Evolutionary conservation across 2,113 vertebrate genomes (phyloP), one percentile per base, ranked within the genome.

Genomic region (Cyprinus carpio): DNA sequence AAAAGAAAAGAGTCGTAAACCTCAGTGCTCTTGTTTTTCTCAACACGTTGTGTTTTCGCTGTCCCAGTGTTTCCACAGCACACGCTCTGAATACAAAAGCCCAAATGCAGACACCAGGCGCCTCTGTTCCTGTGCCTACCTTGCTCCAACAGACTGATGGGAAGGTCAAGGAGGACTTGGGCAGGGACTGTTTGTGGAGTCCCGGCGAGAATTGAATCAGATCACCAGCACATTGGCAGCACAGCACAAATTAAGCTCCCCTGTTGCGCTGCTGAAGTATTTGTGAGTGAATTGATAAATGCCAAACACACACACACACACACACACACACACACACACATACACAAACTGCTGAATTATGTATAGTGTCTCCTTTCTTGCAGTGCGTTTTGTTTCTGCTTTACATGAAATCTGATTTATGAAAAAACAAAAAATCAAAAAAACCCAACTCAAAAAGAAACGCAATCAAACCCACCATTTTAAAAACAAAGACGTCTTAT

Each of bases 361-460:
- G 78, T 71, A 88, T 84, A 77, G 67, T 20, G 75, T 71, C 31
- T 75, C 51, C 20, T 40, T 13, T 81, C 27, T 62, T 74, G 81
- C 60, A 15, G 15, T 72, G 25, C 2, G 25, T 67, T 90, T 91
- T 85, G 87, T 43, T 91, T 91, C 89, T 82, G 83, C 89, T 90
- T 90, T 90, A 91, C 90, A 88, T 85, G 56, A 88, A 92, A 89
- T 92, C 83, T 81, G 88, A 90, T 90, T 90, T 87, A 88, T 86
- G 75, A 67, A 23, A 81, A 84, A 83, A 91, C n/a, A n/a, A n/a
- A n/a, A n/a, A n/a, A n/a, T n/a, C n/a, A n/a, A n/a, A n/a, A n/a
- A n/a, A n/a, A n/a, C n/a, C n/a, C n/a, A n/a, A n/a, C n/a, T n/a
- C n/a, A n/a, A n/a, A n/a, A n/a, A n/a, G n/a, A n/a, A n/a, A n/a